Conservation (phyloP, 2,888 invertebrate species). For the Gryllus longicercus region DNA sequence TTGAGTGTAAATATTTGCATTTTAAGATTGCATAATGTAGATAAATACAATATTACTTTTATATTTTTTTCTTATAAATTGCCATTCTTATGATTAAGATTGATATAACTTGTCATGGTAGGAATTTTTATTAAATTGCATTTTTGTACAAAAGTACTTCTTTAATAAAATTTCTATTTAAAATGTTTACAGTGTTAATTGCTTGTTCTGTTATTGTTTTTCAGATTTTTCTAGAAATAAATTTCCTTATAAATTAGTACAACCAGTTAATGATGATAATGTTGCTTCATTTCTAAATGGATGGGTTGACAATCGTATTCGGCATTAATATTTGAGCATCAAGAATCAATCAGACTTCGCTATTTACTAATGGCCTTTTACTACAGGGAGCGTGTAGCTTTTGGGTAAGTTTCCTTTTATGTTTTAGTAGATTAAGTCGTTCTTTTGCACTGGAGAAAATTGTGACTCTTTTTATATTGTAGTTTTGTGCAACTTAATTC, state of each 20-base stretch:
- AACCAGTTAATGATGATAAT: conserved; percentile 59
- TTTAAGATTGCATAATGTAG: no score
- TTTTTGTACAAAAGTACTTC: no score
- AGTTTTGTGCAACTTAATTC: conserved; percentile 66
- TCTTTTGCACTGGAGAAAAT: neutral
- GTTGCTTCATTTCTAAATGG: conserved; percentile 76
- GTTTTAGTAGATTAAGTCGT: neutral
- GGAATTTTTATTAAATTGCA: no score
- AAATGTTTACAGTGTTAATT: neutral
- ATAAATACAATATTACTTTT: no score
- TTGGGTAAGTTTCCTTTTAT: conserved; percentile 62
- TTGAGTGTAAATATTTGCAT: no score
- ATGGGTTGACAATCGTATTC: conserved; percentile 88
- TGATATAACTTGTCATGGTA: no score
- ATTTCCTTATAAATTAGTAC: conserved; percentile 78
- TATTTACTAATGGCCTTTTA: conserved; percentile 86
- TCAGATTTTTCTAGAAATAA: conserved; percentile 82
- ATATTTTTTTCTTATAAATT: no score
- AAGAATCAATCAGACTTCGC: conserved; percentile 70
- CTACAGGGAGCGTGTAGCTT: conserved; percentile 79
- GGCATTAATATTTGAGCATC: conserved; percentile 85
- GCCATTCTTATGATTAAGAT: no score
- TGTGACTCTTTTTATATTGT: conserved; percentile 37
- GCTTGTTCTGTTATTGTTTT: conserved; percentile 36
- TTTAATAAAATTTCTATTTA: no score